Evolutionary conservation across 2,888 invertebrate genomes (phyloP), one percentile per base, ranked within the genome.

Genomic region (Unio pictorum): DNA sequence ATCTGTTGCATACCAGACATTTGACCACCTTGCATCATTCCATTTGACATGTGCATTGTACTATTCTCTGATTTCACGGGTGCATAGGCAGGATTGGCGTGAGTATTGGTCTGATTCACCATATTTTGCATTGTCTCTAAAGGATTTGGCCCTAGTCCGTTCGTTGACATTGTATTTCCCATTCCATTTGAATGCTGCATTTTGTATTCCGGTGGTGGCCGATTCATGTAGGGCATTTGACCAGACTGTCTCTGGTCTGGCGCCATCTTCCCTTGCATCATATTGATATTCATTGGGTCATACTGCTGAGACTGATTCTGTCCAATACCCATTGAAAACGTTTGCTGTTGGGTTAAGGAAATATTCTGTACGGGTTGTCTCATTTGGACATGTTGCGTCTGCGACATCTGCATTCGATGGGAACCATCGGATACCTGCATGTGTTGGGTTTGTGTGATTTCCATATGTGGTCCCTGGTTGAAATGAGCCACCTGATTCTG

Each of bases 171-270:
- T 28, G 68, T 78, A 60, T 72, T 69, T 26, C 74, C 72, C 67
- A 79, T 79, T 26, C 77, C 73, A 60, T 68, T 77, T 23, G 80
- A 69, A 60, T 79, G 80, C 67, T 84, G 84, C 83, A 85, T 83
- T 74, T 95, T 95, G 91, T 96, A 95, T 89, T 95, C 95, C 3
- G 95, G 96, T 60, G 95, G 95, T 30, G 95, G 95, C 54, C 95
- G 95, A 67, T 80, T 83, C 84, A 86, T 87, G 68, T 87, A 87
- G 69, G 85, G 80, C 62, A 80, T 79, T 79, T 91, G 91, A 61
- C 86, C 90, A 86, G 74, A 65, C 30, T 71, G 77, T 64, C 74
- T 69, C 30, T 73, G 77, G 63, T 74, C 74, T 4, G 63, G 62
- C n/a, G 62, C 72, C 68, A 75, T 61, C 60, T 75, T 75, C 23